Conservation (phyloP, 1,140 invertebrate species). For the Diprion similis region DNA sequence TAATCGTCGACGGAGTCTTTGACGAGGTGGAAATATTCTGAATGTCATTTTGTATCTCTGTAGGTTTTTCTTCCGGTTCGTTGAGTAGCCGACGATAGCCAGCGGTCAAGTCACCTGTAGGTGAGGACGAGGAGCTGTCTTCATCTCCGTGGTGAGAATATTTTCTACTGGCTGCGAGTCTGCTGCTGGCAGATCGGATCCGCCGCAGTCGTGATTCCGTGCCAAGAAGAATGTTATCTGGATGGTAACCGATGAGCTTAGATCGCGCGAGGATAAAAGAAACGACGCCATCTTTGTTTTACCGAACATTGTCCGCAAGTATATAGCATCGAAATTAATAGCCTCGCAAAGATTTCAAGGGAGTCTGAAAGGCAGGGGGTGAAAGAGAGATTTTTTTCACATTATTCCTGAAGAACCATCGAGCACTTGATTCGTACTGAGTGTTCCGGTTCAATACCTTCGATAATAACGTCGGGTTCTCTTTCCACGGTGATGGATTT, state of each 20-base stretch:
- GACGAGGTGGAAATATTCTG: slow-evolving; percentile 27
- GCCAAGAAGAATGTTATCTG: slow-evolving; percentile 63
- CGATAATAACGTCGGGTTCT: neutral
- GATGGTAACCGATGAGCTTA: slow-evolving; percentile 21
- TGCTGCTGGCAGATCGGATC: slow-evolving; percentile 64
- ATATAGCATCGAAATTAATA: neutral
- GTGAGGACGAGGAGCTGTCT: slow-evolving; percentile 44
- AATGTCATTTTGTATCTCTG: slow-evolving; percentile 36
- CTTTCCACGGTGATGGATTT: neutral
- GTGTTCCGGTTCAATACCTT: neutral
- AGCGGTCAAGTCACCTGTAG: slow-evolving; percentile 41
- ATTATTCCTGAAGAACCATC: neutral
- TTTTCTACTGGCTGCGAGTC: slow-evolving; percentile 37
- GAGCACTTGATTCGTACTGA: neutral
- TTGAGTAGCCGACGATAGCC: slow-evolving; percentile 41
- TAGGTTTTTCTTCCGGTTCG: slow-evolving; percentile 33
- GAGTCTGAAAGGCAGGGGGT: neutral
- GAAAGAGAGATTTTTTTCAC: neutral
- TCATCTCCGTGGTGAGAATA: slow-evolving; percentile 36
- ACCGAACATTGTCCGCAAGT: neutral
- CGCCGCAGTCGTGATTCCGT: slow-evolving; percentile 66
- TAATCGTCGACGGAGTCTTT: neutral
- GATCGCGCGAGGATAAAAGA: neutral
- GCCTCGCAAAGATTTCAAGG: neutral
- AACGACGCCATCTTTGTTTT: too few relatives aligned